Evolutionary conservation across 2,797 vertebrate species (phyloP).

Genomic region (Myiotriccus ornatus): DNA sequence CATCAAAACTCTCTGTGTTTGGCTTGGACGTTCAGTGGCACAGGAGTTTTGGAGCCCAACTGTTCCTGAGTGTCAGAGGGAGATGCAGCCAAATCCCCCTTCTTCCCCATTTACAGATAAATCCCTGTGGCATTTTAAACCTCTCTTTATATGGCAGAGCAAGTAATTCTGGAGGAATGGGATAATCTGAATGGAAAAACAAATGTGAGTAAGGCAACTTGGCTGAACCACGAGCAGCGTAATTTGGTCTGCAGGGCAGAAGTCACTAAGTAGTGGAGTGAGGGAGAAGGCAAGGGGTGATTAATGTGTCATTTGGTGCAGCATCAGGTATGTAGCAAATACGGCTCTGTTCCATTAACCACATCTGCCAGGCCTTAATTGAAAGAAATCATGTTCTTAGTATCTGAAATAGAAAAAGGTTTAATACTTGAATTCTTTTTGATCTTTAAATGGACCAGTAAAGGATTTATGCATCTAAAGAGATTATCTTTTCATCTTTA

Average conservation of each 20-base stretch:
- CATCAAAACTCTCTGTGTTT: accelerated
- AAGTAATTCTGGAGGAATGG: not conserved
- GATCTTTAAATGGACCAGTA: constrained; percentile 44
- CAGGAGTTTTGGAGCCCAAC: not conserved
- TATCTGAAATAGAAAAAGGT: constrained; percentile 24
- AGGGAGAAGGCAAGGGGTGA: not conserved
- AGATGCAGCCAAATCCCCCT: not conserved
- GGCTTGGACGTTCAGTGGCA: not conserved
- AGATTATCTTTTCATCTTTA: constrained; percentile 51
- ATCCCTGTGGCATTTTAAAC: not conserved
- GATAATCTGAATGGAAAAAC: not conserved
- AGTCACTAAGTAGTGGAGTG: not conserved
- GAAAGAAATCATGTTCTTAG: constrained; percentile 26
- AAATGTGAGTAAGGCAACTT: not conserved
- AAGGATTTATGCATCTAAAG: constrained; percentile 48
- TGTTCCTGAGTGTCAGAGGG: not conserved
- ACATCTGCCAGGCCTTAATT: constrained; percentile 31
- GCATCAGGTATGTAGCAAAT: constrained; percentile 24
- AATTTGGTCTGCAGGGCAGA: constrained; percentile 14
- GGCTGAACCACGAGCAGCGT: not conserved
- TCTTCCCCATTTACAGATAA: not conserved
- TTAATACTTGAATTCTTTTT: constrained; percentile 47
- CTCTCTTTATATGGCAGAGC: not conserved
- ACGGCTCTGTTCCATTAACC: constrained; percentile 30
- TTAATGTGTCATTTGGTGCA: constrained; percentile 11